phyloP scores from a whole-genome alignment of 2,113 vertebrate genomes.

The Numenius arquata region DNA sequence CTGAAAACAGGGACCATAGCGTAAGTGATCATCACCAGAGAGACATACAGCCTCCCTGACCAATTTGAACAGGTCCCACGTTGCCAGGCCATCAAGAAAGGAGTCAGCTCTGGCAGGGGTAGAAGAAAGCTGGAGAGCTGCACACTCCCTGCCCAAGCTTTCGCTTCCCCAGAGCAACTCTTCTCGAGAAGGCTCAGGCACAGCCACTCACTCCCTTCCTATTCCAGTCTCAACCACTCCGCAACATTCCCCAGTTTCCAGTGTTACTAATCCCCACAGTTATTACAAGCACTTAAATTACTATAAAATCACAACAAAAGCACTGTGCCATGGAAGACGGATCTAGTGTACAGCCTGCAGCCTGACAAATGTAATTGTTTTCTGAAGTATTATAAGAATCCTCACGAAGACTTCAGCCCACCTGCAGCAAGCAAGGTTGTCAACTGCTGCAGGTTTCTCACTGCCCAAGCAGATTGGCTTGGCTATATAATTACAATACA shows the following conservation, averaged over 20 bases:
- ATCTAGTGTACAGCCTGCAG: neutral
- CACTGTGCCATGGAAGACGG: neutral
- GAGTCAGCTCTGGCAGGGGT: neutral
- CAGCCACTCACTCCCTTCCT: neutral
- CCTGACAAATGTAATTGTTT: neutral
- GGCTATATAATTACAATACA: constrained; percentile 2
- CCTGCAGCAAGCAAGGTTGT: constrained; percentile 2
- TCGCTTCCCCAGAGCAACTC: neutral
- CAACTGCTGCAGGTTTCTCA: neutral
- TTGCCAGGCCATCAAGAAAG: neutral
- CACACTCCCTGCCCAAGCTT: rapidly evolving
- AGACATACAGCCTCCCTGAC: rapidly evolving
- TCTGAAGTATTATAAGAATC: neutral
- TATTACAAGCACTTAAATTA: neutral
- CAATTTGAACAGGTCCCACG: neutral
- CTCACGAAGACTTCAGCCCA: neutral
- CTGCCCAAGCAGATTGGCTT: neutral
- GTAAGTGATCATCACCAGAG: rapidly evolving
- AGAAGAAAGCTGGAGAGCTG: neutral
- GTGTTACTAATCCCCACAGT: neutral
- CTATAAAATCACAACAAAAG: neutral
- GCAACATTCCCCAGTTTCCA: neutral
- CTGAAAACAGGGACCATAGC: neutral
- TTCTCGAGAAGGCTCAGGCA: neutral
- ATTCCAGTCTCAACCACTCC: neutral